These are phyloP conservation scores for Ceratotherium simum DNA, from an alignment of 2,113 vertebrate species.

Conservation along the genomic window DNA sequence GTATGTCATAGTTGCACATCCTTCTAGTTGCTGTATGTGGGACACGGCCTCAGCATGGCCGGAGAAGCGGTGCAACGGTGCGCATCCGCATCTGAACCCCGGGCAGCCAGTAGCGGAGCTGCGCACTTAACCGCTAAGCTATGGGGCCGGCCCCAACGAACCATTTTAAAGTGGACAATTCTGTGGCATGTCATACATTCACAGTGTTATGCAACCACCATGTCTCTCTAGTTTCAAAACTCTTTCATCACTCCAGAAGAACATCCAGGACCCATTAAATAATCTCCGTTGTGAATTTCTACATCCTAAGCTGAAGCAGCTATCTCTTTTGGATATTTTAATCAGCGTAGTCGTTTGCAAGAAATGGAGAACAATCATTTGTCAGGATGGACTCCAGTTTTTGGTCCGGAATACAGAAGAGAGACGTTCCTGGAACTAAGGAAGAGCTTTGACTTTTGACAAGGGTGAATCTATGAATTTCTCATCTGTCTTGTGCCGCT, in stretches of 20 bases:
- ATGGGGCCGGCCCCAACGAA: not conserved
- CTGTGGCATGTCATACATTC: not conserved
- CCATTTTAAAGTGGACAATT: not conserved
- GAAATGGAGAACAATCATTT: not conserved
- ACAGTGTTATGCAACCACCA: not conserved
- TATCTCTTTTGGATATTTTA: not conserved
- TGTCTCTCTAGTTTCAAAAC: not conserved
- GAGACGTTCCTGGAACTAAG: not conserved
- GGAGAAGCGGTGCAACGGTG: no score
- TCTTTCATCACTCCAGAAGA: not conserved
- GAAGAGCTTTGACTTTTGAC: not conserved
- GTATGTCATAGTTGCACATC: no score
- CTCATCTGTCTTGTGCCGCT: not conserved
- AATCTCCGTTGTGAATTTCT: not conserved
- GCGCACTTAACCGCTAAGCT: no score
- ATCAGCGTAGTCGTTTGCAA: not conserved
- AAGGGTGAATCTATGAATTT: not conserved
- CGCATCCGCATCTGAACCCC: no score
- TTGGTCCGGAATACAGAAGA: not conserved
- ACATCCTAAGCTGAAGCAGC: not conserved
- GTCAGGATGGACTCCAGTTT: not conserved
- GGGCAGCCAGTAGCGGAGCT: no score
- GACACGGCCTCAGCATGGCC: no score
- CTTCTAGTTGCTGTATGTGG: no score
- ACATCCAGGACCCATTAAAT: not conserved